Evolutionary conservation across 2,888 invertebrate genomes (phyloP), one percentile per base, ranked within the genome.

Genomic region (Pammene aurita): DNA sequence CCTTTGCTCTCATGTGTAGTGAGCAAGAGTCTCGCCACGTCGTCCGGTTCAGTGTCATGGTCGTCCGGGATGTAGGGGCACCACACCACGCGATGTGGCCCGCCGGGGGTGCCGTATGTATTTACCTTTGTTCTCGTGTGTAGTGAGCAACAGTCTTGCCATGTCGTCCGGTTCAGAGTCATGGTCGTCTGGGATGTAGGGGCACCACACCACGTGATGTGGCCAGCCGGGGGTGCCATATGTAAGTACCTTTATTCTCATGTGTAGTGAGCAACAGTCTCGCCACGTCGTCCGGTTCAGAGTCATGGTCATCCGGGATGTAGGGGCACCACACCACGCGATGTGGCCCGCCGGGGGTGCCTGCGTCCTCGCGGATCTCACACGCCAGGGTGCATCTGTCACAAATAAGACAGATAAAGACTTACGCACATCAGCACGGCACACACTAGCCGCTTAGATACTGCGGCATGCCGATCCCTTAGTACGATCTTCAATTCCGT

Each of bases 261-360:
- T 97, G 95, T 4, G 97, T 95, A 78, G 97, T 94, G 68, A 97
- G 96, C 78, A 98, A 93, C 77, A 97, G 93, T 79, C 96, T 95
- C 34, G 96, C 95, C 18, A 95, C 95, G 77, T 96, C 96, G 75
- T 95, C 94, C 0, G 94, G 93, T 4, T 93, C 87, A 46, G 95
- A 94, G 56, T 95, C 94, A 10, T 94, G 94, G 7, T 94, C 95
- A 72, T 94, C 95, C 0, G 97, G 97, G 71, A 98, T 95, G 91
- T 96, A 98, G 0, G 98, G 98, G 83, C 98, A 98, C 98, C 98
- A 98, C 78, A 98, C 96, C 54, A 98, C 95, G 74, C 97, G 81
- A 88, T 93, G 92, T 0, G 82, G 77, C 41, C 75, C 79, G 5
- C 67, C 74, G 11, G 78, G 73, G 0, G 84, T 86, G 0, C 54